Evolutionary conservation across 2,113 vertebrate species (phyloP), one percentile per base, ranked within the genome.

Genomic region (Cisticola juncidis): DNA sequence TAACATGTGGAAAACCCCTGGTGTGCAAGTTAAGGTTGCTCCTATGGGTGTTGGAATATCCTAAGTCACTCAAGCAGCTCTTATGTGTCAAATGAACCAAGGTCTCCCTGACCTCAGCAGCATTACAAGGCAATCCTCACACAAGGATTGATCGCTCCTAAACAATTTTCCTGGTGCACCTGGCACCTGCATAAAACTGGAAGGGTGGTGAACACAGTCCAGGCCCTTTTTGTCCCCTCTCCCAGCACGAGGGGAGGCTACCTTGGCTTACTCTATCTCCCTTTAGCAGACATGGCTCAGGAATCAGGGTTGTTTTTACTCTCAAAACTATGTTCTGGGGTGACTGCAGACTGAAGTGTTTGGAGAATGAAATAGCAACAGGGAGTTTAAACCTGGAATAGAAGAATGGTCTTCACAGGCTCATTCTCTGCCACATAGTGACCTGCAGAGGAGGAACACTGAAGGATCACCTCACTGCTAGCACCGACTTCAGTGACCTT

Each of bases 61-160:
- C 88, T 80, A 94, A 95, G 81, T 91, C n/a, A 22, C 76, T 94
- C 92, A 86, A 95, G 94, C 94, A 96, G 95, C 79, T 90, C 81
- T 88, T 92, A 90, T 35, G 68, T 88, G 71, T 64, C 92, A 93
- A 96, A 94, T 86, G 93, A 96, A 81, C 79, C 93, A 97, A 96
- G 93, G 90, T 96, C 93, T 94, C 60, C 42, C 85, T 88, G 93
- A 94, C 90, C 85, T 92, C 78, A 92, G 82, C 88, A 88, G 68
- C 60, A 88, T 80, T 86, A 90, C 72, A 92, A 88, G 79, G 71
- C 82, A 93, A 74, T 86, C 81, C 95, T 88, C 93, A 92, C 60
- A 74, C 23, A 68, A 51, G 81, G 64, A 93, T 74, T 96, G 81
- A 97, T 88, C 0, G 1, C 40, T 86, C 76, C 76, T 81, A 83